phyloP scores from a whole-genome alignment of 2,888 invertebrate genomes.

The Volucella zonaria region DNA sequence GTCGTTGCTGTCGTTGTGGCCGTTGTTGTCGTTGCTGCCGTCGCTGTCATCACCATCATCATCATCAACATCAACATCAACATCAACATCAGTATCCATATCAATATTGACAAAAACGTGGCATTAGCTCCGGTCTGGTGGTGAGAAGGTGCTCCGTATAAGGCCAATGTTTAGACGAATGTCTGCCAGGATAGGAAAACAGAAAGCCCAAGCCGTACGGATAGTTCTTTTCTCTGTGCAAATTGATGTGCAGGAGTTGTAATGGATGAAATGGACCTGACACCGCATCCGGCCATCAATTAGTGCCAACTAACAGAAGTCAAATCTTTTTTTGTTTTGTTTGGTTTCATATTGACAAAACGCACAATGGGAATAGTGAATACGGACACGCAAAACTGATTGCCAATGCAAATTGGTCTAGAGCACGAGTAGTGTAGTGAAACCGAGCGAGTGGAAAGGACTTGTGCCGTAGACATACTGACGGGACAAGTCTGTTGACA shows the following conservation, averaged over 20 bases:
- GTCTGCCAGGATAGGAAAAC: constrained; percentile 26
- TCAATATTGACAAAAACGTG: constrained; percentile 1
- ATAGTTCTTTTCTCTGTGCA: constrained; percentile 42
- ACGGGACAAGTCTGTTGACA: constrained; percentile 60
- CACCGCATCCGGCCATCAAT: constrained; percentile 70
- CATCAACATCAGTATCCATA: constrained; percentile 25
- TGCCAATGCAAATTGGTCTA: constrained; percentile 54
- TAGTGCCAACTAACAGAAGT: constrained; percentile 60
- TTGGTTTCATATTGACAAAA: constrained; percentile 63
- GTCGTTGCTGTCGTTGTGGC: constrained; percentile 5
- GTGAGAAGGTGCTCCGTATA: neutral
- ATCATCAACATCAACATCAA: constrained; percentile 14
- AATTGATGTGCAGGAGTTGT: constrained; percentile 42
- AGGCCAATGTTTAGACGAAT: constrained; percentile 60
- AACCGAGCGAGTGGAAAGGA: constrained; percentile 49
- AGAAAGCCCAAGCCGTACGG: constrained; percentile 4
- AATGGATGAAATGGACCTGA: constrained; percentile 66
- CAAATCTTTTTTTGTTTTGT: neutral
- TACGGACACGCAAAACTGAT: constrained; percentile 25
- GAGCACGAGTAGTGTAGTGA: constrained; percentile 24
- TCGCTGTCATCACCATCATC: constrained; percentile 2
- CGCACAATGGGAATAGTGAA: constrained; percentile 58
- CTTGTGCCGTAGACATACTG: constrained; percentile 56
- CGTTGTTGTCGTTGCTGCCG: constrained; percentile 15
- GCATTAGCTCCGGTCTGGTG: neutral